These are phyloP conservation scores for Troilus luridus DNA, from an alignment of 2,888 invertebrate genomes.

Conservation along the genomic window DNA sequence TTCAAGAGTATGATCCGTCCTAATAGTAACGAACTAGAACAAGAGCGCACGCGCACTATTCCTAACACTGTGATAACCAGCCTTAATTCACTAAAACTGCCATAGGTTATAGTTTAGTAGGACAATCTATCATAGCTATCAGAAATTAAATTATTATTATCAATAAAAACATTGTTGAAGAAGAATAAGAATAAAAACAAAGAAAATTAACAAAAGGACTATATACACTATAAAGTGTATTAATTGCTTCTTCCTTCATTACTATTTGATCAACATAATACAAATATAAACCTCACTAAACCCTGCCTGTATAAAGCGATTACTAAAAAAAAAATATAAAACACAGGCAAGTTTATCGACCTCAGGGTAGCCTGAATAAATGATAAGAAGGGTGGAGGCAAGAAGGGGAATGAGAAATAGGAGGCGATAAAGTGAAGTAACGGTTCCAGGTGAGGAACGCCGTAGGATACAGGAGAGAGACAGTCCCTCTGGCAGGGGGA, in stretches of 20 bases:
- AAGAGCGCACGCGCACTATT: neutral
- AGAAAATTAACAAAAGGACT: neutral
- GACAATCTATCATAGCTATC: too few relatives aligned
- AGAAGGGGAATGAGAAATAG: slow-evolving; percentile 24
- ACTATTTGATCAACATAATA: neutral
- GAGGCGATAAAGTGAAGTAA: slow-evolving; percentile 4
- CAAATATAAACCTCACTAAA: neutral
- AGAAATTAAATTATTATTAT: too few relatives aligned
- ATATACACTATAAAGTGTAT: neutral
- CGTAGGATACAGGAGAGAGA: neutral
- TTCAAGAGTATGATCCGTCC: neutral
- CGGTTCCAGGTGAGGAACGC: neutral
- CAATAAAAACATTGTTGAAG: neutral
- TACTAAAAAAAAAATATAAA: neutral
- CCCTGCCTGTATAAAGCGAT: neutral
- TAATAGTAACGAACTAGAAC: neutral
- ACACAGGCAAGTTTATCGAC: neutral
- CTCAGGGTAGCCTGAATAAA: neutral
- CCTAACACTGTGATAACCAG: neutral
- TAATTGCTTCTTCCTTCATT: neutral
- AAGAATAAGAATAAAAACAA: neutral
- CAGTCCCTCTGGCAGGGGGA: neutral
- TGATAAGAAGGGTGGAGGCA: neutral
- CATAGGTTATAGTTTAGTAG: neutral
- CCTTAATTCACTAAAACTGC: neutral